Evolutionary conservation across 2,888 invertebrate genomes (phyloP), one percentile per base, ranked within the genome.

Genomic region (Neoaliturus tenellus): DNA sequence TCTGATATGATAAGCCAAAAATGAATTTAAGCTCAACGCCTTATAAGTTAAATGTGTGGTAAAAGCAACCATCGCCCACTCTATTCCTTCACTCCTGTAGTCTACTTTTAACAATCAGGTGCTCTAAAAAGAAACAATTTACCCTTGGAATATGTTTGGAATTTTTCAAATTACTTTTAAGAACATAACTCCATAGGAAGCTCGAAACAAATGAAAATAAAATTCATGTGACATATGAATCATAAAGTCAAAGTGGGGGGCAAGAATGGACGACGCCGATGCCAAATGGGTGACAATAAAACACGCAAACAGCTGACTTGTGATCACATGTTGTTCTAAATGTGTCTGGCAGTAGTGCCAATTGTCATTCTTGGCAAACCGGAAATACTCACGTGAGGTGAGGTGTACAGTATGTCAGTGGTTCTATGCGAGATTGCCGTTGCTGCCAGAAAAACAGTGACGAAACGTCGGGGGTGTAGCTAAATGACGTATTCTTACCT

Each of bases 241-340:
- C 3, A 4, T 23, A 67, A 33, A 5, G 17, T n/a, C n/a, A 6
- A 67, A 31, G 31, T 31, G 14, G 31, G 67, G 31, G 33, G 67
- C n/a, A 3, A 25, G 17, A 1, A 39, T 10, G 28, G 71, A 39
- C n/a, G 35, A 41, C 20, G 12, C 44, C 20, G 23, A 14, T 23
- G 23, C 2, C 5, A 48, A 5, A 25, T 41, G 4, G 23, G 6
- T 23, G 23, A 10, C 5, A 48, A 5, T 5, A 33, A 33, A 35
- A 75, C 14, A 75, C 44, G 4, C 39, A 48, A 51, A 48, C 75
- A 75, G 75, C 75, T 75, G 75, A 75, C 75, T 75, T 71, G 39
- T 10, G 44, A 17, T 78, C 78, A 78, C 78, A 78, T 55, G 78
- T 33, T 35, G 31, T 55, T 23, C 55, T 33, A 78, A 78, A 78